Base-by-base conservation (phyloP, 2,888 invertebrate species). In the Himalopsyche tibetana region DNA sequence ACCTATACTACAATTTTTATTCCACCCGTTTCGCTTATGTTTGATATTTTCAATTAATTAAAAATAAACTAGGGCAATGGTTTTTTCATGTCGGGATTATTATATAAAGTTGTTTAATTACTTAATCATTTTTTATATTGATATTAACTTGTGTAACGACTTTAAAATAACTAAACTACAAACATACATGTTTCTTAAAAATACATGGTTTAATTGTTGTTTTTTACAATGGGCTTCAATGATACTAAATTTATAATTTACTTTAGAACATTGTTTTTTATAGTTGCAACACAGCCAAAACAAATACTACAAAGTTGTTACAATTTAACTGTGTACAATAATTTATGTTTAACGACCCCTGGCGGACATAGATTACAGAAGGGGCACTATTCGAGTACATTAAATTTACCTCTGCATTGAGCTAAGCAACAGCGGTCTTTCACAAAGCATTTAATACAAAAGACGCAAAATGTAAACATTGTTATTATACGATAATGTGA, bases 361-460 rank as follows among this genome's bases (percentile, higher is more conserved):
- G 63, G n/a, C 63, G 63, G n/a, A 8, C 63, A 19, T 63, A 63
- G 63, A 63, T 63, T 63, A 63, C 19, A 63, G 28, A 63, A 63
- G 63, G 63, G 63, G 63, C 28, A 19, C 63, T 15, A 19, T 19
- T 28, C 6, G 11, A 63, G 63, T 63, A 63, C 28, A 63, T 63
- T 63, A 63, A 8, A 28, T 63, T 4, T 63, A 63, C 63, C 19
- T 28, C 63, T 63, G 19, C 19, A 63, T 63, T 4, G n/a, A 63
- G n/a, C 63, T 15, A 63, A 63, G 63, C n/a, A 63, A 28, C 63
- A 28, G 63, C 63, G 63, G 63, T 63, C 63, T 63, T 19, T 63
- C 63, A 63, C 63, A 63, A 63, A 63, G 63, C 63, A 63, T 63
- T 63, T 63, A 63, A 19, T 63, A 63, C 63, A 63, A 63, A 63